Percentiles rank a stretch among this genome's conserved stretches.
These are phyloP conservation scores for Eleginops maclovinus DNA, from an alignment of 2,113 vertebrate species.

Conservation along the genomic window DNA sequence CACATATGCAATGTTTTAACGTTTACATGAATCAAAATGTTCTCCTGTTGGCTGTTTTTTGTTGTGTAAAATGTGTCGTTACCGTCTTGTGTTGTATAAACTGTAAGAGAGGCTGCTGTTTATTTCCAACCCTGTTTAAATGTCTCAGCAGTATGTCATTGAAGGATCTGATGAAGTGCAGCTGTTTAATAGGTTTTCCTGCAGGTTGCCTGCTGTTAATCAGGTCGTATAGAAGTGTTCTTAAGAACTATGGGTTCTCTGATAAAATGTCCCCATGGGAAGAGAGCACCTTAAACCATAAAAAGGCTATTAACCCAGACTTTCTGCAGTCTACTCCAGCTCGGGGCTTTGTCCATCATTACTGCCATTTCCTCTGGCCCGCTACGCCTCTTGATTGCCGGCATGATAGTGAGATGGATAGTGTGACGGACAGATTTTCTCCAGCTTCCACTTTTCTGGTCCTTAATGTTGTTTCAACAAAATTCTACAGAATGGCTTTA, in stretches of 20 bases:
- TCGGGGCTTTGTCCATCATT: slow-evolving; percentile 32
- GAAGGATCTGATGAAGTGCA: not conserved
- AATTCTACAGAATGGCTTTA: not conserved
- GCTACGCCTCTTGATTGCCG: slow-evolving; percentile 19
- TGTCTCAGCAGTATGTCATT: not conserved
- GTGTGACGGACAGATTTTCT: slow-evolving; percentile 5
- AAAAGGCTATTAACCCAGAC: slow-evolving; percentile 42
- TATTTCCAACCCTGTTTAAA: not conserved
- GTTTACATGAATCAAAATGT: not conserved
- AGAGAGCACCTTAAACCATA: slow-evolving; percentile 30
- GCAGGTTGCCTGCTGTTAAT: slow-evolving; percentile 9
- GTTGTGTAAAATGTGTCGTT: not conserved
- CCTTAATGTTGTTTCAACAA: not conserved
- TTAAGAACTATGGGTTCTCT: slow-evolving; percentile 19
- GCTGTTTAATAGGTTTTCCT: not conserved
- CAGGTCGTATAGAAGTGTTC: slow-evolving; percentile 7
- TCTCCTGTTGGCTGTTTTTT: not conserved
- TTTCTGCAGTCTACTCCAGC: slow-evolving; percentile 3
- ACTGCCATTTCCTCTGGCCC: slow-evolving; percentile 6
- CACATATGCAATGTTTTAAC: too few relatives aligned
- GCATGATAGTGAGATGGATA: slow-evolving; percentile 16
- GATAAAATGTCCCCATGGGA: slow-evolving; percentile 31
- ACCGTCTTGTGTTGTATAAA: not conserved
- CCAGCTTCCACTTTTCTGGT: not conserved
- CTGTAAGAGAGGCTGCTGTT: not conserved